These are phyloP conservation scores for Perizoma affinitatum DNA, from an alignment of 2,888 invertebrate genomes.

Conservation along the genomic window DNA sequence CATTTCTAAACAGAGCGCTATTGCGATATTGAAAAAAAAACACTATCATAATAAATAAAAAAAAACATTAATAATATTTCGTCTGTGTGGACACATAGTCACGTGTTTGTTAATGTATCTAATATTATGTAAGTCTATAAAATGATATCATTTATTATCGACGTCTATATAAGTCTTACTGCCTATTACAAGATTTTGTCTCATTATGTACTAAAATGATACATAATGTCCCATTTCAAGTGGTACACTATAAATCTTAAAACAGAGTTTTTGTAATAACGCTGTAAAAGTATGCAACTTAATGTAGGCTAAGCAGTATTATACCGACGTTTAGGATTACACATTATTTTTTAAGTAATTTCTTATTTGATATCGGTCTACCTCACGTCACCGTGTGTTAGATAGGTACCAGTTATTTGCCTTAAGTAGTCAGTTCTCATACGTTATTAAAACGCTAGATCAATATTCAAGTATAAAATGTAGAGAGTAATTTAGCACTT, in stretches of 20 bases:
- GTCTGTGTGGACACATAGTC: too few species aligned
- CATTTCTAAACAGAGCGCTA: background rate
- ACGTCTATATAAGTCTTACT: too few species aligned
- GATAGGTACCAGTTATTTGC: conserved; percentile 38
- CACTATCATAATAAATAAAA: too few species aligned
- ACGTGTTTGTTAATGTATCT: too few species aligned
- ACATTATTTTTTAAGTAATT: conserved; percentile 50
- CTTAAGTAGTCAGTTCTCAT: conserved; percentile 32
- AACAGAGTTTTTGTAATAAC: conserved; percentile 4
- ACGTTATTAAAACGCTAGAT: conserved; percentile 28
- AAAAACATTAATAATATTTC: background rate
- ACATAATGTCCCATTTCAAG: too few species aligned
- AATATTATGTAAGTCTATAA: too few species aligned
- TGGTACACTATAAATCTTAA: background rate
- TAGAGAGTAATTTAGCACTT: conserved; percentile 43
- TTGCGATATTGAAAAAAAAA: too few species aligned
- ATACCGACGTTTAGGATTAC: conserved; percentile 61
- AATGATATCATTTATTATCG: too few species aligned
- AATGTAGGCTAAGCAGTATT: conserved; percentile 75
- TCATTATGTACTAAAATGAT: too few species aligned
- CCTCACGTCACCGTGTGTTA: conserved; percentile 69
- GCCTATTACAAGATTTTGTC: too few species aligned
- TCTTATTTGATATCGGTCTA: conserved; percentile 63
- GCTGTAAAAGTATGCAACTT: conserved; percentile 19
- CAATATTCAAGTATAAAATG: conserved; percentile 31